Base-by-base conservation (phyloP, 2,113 vertebrate species). In the Oncorhynchus mykiss region DNA sequence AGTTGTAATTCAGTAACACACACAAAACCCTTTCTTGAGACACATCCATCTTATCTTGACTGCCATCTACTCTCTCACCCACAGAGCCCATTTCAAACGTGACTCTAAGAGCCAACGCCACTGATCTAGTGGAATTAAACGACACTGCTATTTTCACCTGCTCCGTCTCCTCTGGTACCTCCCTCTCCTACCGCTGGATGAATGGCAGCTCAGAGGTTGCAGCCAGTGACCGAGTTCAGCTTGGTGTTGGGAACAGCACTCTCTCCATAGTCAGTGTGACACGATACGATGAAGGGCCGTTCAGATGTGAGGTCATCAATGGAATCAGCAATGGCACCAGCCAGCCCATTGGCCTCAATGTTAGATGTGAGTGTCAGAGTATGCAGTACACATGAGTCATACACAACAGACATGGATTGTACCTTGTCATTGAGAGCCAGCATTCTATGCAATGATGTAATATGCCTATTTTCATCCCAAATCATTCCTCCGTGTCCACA, bases 361-460 rank as follows among this genome's bases (percentile, higher is more conserved):
- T 94, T 79, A 92, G 78, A 82, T 93, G 92, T 93, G 74, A 91
- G 93, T 93, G 76, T 76, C 1, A 62, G 59, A 62, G 59, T 8
- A 9, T 16, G 16, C 59, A 62, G 51, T 54, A 18, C 51, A 62
- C 3, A n/a, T 34, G 34, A 34, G 6, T 22, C 18, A 62, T 24
- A 62, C 59, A 62, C n/a, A 62, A 62, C 59, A 62, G 8, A 45
- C 39, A 45, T 45, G 39, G 39, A 45, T 12, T 45, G 8, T 45
- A 45, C 39, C 39, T 45, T 11, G 39, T 45, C 39, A 45, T 45
- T 45, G 39, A 45, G 39, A 45, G 39, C 39, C 39, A 45, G 39
- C 39, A 45, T 11, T 11, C 9, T 9, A 12, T 45, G 8, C 39
- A 45, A 45, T 45, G 8, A 45, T 45, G 39, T 11, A 45, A 45